Percentiles rank a stretch among this genome's conserved stretches.
Conservation (phyloP, 2,888 invertebrate genomes). For the Calliphora vomitoria region DNA sequence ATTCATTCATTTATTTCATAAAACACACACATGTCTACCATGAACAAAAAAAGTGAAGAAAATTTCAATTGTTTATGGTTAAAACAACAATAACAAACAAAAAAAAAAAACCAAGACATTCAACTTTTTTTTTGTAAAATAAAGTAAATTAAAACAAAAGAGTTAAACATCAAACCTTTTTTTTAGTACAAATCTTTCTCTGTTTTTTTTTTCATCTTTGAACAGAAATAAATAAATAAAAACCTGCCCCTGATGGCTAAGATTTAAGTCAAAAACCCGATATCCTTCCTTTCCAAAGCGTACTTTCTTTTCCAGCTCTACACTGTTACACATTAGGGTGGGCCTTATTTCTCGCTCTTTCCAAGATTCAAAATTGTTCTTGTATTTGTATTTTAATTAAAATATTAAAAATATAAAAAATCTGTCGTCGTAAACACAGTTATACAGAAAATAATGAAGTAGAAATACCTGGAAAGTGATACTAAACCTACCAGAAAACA, state of each 20-base stretch:
- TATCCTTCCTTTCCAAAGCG: conserved; percentile 48
- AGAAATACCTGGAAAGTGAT: no score
- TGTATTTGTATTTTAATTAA: no score
- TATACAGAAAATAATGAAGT: no score
- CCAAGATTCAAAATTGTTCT: no score
- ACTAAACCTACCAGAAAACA: no score
- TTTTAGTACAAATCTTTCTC: not conserved
- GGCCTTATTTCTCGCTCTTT: no score
- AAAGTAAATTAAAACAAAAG: conserved; percentile 40
- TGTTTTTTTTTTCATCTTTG: not conserved
- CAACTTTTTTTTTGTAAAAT: conserved; percentile 32
- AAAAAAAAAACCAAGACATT: conserved; percentile 9
- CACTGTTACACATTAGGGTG: no score
- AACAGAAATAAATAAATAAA: conserved; percentile 22
- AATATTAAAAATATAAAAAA: no score
- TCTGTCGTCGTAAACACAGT: no score
- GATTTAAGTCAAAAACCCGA: conserved; percentile 50
- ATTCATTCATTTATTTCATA: conserved; percentile 47
- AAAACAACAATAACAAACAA: conserved; percentile 36
- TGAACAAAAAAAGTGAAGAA: conserved; percentile 3
- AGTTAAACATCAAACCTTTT: conserved; percentile 46
- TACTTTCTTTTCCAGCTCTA: conserved; percentile 47
- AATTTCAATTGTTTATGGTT: conserved; percentile 35
- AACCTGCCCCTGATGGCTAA: conserved; percentile 37
- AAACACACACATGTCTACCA: not conserved